Evolutionary conservation across 2,888 invertebrate species (phyloP), one percentile per base, ranked within the genome.

Genomic region (Noctua fimbriata): DNA sequence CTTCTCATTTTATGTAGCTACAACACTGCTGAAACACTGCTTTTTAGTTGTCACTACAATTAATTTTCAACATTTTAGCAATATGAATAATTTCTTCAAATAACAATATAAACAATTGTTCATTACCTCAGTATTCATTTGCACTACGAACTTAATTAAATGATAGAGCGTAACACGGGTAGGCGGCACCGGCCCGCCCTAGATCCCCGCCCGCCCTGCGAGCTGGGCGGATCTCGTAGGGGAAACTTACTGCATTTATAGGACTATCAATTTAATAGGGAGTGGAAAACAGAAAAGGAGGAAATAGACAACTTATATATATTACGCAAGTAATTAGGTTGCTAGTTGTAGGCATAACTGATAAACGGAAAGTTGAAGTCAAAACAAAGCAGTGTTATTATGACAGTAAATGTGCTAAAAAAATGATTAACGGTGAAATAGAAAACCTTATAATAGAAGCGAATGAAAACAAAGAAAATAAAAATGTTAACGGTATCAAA

Each of bases 151-250:
- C 9, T 72, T 69, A 78, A 83, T 88, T 80, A 83, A 82, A 81
- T 74, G 76, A 84, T 73, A 79, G 76, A 82, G 60, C 60, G 84
- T 80, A 82, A 79, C 82, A 73, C 66, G 63, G 63, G 85, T 90
- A 89, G 90, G 89, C 91, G 89, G 85, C 87, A 85, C 91, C 90
- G 88, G 70, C 83, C 89, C 91, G 90, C 91, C 92, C 89, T 86
- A 87, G 83, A 87, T 89, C 76, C 72, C 91, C 90, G 90, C 91
- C 93, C 93, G 93, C 94, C 93, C 89, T 88, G 73, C 76, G 63
- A 79, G 80, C 85, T 89, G 92, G 92, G 93, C 92, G 93, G 93
- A 83, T 85, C 88, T 78, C 44, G 32, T 71, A 88, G 85, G 85
- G 86, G 87, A 84, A 87, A 60, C 72, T 85, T 85, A 81, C 82